phyloP scores from a whole-genome alignment of 2,888 invertebrate genomes.

The Caradrina kadenii region DNA sequence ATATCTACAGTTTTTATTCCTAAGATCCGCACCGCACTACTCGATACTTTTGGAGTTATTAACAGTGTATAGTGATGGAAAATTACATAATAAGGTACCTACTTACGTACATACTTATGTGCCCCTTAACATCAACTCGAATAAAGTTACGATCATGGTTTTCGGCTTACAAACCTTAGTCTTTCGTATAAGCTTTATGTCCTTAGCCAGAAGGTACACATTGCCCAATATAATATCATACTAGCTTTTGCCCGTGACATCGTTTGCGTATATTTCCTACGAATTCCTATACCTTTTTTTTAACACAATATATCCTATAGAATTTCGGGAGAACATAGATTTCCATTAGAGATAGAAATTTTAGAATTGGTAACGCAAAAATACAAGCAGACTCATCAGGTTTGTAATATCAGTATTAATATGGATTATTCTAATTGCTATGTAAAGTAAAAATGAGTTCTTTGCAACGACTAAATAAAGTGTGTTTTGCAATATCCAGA shows the following conservation, averaged over 20 bases:
- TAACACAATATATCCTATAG: no score
- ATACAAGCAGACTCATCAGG: no score
- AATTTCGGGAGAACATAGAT: no score
- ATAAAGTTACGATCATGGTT: constrained; percentile 5
- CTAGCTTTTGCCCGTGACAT: no score
- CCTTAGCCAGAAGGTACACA: not conserved
- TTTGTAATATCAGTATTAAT: no score
- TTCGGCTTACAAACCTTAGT: not conserved
- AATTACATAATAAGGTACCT: not conserved
- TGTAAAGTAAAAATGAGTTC: not conserved
- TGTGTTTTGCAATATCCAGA: not conserved
- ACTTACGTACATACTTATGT: not conserved
- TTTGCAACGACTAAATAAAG: not conserved
- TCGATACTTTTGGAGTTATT: not conserved
- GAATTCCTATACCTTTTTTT: no score
- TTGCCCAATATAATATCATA: not conserved
- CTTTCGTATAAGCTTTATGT: not conserved
- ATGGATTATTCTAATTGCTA: not conserved
- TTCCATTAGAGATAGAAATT: no score
- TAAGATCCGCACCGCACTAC: not conserved
- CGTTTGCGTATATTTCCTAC: no score
- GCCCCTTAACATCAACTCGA: not conserved
- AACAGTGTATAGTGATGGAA: not conserved
- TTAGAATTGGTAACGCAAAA: no score
- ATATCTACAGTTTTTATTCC: not conserved